phyloP scores from a whole-genome alignment of 2,888 invertebrate genomes.

The Tetrapedia diversipes region DNA sequence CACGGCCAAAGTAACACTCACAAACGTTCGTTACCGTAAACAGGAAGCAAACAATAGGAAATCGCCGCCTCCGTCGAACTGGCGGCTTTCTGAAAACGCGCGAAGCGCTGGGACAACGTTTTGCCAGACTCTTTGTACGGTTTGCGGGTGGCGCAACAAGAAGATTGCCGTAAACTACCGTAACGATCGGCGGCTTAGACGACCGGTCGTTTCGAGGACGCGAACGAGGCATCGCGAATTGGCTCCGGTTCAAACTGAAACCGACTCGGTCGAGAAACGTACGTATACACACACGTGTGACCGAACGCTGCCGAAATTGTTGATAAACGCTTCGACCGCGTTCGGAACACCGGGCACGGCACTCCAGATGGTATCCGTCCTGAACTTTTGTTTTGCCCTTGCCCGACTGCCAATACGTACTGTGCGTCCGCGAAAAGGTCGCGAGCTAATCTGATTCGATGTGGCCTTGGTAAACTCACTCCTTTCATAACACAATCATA shows the following conservation, averaged over 20 bases:
- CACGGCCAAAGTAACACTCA: background rate
- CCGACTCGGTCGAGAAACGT: constrained; percentile 55
- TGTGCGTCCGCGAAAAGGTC: no score
- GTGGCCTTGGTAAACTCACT: no score
- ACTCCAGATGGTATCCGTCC: constrained; percentile 23
- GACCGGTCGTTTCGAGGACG: constrained; percentile 33
- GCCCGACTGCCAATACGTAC: constrained; percentile 2
- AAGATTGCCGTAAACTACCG: constrained; percentile 60
- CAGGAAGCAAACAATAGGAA: constrained; percentile 8
- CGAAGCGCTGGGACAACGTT: constrained; percentile 32
- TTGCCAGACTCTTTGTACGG: background rate
- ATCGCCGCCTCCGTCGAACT: constrained; percentile 5
- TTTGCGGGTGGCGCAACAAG: constrained; percentile 52
- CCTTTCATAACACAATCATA: no score
- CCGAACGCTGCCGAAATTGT: constrained; percentile 43
- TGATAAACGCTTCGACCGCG: constrained; percentile 49
- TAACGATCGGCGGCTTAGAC: constrained; percentile 57
- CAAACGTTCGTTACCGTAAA: constrained; percentile 1
- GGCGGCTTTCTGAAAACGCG: constrained; percentile 10
- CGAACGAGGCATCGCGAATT: constrained; percentile 58
- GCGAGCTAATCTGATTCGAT: no score
- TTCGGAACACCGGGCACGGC: constrained; percentile 18
- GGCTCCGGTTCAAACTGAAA: constrained; percentile 65
- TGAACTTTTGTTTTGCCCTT: constrained; percentile 15
- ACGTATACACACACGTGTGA: no score